These are phyloP conservation scores for Arrhopalites spinosus DNA, from an alignment of 2,888 invertebrate genomes.

Conservation along the genomic window DNA sequence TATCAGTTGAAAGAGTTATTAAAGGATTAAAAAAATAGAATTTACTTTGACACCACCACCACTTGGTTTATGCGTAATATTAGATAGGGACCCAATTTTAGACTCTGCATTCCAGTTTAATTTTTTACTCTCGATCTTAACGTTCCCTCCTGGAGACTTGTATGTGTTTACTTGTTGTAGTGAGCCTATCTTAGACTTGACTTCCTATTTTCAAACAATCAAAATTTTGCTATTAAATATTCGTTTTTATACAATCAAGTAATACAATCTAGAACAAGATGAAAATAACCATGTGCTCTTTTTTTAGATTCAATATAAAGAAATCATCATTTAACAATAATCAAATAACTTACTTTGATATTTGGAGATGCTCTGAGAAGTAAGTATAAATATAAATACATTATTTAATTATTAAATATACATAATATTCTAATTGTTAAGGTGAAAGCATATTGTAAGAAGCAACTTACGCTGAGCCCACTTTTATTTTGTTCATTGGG, in stretches of 20 bases:
- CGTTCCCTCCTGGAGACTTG: conserved; percentile 69
- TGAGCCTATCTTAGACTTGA: conserved; percentile 74
- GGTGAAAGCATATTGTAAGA: too few relatives aligned
- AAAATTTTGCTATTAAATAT: too few relatives aligned
- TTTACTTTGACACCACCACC: conserved; percentile 89
- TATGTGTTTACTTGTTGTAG: conserved; percentile 4
- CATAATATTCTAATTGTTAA: too few relatives aligned
- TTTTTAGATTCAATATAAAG: too few relatives aligned
- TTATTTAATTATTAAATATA: too few relatives aligned
- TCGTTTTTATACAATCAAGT: too few relatives aligned
- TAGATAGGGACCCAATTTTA: conserved; percentile 83
- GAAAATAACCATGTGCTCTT: too few relatives aligned
- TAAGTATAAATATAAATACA: too few relatives aligned
- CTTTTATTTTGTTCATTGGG: conserved; percentile 92
- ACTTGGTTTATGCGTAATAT: conserved; percentile 82
- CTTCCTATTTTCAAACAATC: conserved; percentile 62
- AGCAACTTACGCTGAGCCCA: conserved; percentile 88
- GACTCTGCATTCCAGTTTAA: conserved; percentile 82
- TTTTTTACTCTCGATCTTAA: conserved; percentile 86
- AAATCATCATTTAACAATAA: too few relatives aligned
- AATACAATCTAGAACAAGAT: too few relatives aligned
- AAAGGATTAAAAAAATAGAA: background rate
- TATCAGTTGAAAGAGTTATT: background rate
- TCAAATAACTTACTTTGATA: conserved; percentile 65
- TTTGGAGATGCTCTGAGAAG: conserved; percentile 92